Evolutionary conservation across 2,113 vertebrate genomes (phyloP).

Genomic region (Helogale parvula): DNA sequence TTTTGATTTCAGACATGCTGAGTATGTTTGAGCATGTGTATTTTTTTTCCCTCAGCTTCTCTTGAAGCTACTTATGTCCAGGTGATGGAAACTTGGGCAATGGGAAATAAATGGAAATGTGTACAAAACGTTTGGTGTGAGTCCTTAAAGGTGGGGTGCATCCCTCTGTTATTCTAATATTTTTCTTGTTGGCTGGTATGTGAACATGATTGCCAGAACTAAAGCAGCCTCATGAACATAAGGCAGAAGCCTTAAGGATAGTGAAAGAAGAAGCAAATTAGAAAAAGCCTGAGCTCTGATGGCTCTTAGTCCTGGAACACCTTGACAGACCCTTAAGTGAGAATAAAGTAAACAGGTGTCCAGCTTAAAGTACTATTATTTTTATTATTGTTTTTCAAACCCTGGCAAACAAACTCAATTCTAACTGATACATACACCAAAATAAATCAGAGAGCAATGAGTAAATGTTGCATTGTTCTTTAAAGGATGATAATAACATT

Average conservation of each 20-base stretch:
- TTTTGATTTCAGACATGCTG: not conserved
- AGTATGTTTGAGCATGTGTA: not conserved
- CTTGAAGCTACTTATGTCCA: not conserved
- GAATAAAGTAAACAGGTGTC: not conserved
- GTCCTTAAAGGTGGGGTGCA: not conserved
- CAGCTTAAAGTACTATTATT: not conserved
- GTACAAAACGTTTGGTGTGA: not conserved
- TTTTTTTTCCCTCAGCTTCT: slow-evolving; percentile 4
- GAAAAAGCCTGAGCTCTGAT: not conserved
- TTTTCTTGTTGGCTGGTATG: not conserved
- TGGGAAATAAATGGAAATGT: not conserved
- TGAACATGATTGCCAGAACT: not conserved
- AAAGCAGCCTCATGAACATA: not conserved
- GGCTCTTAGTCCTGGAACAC: not conserved
- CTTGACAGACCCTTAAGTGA: not conserved
- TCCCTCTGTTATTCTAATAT: not conserved
- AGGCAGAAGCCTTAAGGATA: not conserved
- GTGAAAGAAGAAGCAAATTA: not conserved
- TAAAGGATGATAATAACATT: not conserved
- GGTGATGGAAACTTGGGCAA: not conserved
- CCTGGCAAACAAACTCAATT: not conserved
- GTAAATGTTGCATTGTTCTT: not conserved
- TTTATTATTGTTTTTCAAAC: not conserved
- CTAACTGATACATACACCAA: not conserved
- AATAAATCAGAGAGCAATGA: not conserved